Base-by-base conservation (phyloP, 2,113 vertebrate genomes). In the Rafetus swinhoei region DNA sequence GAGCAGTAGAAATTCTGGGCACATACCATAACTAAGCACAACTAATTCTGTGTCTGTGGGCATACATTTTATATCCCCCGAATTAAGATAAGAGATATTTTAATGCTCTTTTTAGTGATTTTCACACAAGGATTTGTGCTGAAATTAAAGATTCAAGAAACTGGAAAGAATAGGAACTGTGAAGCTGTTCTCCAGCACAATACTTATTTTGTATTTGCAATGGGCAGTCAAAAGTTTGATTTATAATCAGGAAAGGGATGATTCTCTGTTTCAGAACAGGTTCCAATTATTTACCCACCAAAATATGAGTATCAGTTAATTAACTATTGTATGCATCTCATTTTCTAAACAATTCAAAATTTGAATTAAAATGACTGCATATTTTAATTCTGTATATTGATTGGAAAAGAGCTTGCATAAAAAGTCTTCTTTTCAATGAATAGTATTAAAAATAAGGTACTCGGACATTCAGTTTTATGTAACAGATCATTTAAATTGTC, bases 201-300 rank as follows among this genome's bases (percentile, higher is more conserved):
- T 84, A 45, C 12, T 81, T 88, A 32, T 57, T 92, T 74, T 56
- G 3, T 32, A 32, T 14, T 2, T 84, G 74, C 50, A 95, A 91
- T 24, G 95, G 84, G 95, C 76, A 86, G 56, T 62, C 81, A 92
- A 80, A 87, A 81, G 77, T 87, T 45, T 72, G 59, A 82, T 90
- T 95, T 69, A 39, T 96, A 91, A 93, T 94, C 95, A 89, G 11
- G 57, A 97, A 95, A 57, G 8, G 56, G 81, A 92, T 60, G 85
- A 91, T 86, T 96, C 54, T 45, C 54, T 82, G 77, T 69, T 56
- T 85, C 72, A 53, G 54, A 94, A 95, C 79, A 85, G 2, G 62
- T 81, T 93, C 90, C 3, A 90, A 60, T 6, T 54, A 86, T 87
- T 84, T 88, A 25, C 2, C 62, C 15, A 56, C 74, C 83, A 87